A percentile compares a stretch with the other conserved stretches of the same genome.
Evolutionary conservation across 2,113 vertebrate species (phyloP).

Genomic region (Eolophus roseicapilla): DNA sequence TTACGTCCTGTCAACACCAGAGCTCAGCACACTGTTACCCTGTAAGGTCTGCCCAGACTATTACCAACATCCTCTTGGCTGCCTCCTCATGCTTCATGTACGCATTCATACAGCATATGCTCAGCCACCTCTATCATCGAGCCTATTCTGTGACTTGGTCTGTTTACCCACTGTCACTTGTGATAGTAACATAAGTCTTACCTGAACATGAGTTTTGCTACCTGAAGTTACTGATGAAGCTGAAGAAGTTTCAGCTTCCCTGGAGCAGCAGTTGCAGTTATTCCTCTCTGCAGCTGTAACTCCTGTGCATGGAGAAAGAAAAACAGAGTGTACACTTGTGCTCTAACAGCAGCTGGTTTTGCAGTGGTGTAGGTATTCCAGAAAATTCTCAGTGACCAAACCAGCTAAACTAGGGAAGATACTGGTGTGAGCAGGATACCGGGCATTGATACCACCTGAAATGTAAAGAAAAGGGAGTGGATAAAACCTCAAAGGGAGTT

Average conservation of each 20-base stretch:
- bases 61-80: not conserved
- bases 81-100: not conserved
- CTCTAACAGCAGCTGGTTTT: not conserved
- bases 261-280: not conserved
- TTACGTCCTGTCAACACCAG: fast-evolving
- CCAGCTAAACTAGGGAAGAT: not conserved
- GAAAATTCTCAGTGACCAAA: not conserved
- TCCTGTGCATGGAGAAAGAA: too few species aligned
- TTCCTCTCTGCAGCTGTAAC: not conserved
- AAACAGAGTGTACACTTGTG: not conserved
- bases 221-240: not conserved
- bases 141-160: not conserved
- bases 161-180: not conserved
- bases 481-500: not conserved
- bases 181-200: not conserved
- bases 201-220: not conserved
- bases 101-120: fast-evolving
- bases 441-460: not conserved
- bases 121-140: not conserved
- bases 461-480: not conserved
- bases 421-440: not conserved
- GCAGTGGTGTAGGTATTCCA: not conserved
- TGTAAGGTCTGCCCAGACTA: not conserved
- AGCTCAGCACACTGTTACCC: fast-evolving
- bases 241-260: not conserved